Conservation (phyloP, 1,140 invertebrate species). For the Aphidius ervi region DNA sequence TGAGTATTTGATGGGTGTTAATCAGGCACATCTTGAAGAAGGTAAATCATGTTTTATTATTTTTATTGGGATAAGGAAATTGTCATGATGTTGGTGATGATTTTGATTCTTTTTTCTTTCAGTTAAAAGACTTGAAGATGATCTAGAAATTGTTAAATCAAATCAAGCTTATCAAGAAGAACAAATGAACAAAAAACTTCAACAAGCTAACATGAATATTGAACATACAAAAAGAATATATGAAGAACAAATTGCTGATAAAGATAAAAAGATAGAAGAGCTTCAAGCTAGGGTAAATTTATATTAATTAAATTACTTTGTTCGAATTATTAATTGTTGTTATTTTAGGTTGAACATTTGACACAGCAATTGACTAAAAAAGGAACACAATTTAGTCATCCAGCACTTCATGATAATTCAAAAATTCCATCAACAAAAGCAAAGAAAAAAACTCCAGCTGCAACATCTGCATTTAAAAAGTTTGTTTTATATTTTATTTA, state of each 20-base stretch:
- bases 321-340: neutral
- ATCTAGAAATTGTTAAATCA: slow-evolving; percentile 19
- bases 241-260: slow-evolving; percentile 15
- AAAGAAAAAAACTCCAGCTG: neutral
- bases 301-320: neutral
- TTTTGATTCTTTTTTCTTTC: neutral
- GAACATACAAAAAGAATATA: slow-evolving; percentile 16
- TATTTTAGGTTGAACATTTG: slow-evolving; percentile 3
- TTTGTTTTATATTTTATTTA: neutral
- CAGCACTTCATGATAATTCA: slow-evolving; percentile 7
- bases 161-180: slow-evolving; percentile 17
- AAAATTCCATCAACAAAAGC: neutral
- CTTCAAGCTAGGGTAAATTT: slow-evolving; percentile 2
- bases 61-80: slow-evolving; percentile 1
- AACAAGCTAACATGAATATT: slow-evolving; percentile 6
- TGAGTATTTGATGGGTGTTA: neutral
- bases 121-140: slow-evolving; percentile 28
- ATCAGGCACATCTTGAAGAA: neutral
- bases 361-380: slow-evolving; percentile 4
- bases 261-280: neutral
- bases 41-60: neutral
- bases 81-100: neutral
- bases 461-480: slow-evolving; percentile 4
- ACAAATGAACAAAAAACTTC: slow-evolving; percentile 15
- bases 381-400: slow-evolving; percentile 4